These are phyloP conservation scores for Meliscaeva auricollis DNA, from an alignment of 2,888 invertebrate genomes.

Conservation along the genomic window DNA sequence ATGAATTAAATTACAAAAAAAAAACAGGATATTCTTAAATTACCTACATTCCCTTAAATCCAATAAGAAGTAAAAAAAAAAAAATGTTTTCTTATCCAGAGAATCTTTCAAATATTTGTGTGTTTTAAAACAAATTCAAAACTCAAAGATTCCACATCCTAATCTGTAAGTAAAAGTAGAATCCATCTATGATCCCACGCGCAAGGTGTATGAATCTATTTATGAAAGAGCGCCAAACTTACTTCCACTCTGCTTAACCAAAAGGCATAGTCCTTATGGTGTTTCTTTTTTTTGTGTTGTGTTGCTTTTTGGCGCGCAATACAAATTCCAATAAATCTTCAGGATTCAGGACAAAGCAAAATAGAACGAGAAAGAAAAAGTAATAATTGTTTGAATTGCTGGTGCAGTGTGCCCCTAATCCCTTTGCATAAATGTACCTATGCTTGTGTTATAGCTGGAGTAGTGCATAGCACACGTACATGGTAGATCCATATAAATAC, in stretches of 20 bases:
- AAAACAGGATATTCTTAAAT: conserved; percentile 1
- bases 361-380: neutral
- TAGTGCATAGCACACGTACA: conserved; percentile 41
- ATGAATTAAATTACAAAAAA: too few relatives aligned
- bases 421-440: neutral
- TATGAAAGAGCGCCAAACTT: conserved; percentile 61
- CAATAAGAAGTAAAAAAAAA: conserved; percentile 22
- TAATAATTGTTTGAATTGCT: conserved; percentile 30
- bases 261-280: conserved; percentile 36
- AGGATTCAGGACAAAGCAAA: conserved; percentile 39
- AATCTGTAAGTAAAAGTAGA: conserved; percentile 16
- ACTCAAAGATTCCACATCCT: neutral
- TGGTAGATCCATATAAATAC: conserved; percentile 3
- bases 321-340: conserved; percentile 60
- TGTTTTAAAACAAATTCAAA: conserved; percentile 11
- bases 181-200: conserved; percentile 25
- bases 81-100: conserved; percentile 12
- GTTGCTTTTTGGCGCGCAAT: conserved; percentile 73
- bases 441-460: conserved; percentile 40
- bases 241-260: conserved; percentile 21
- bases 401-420: conserved; percentile 53
- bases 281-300: too few relatives aligned
- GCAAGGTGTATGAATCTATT: conserved; percentile 52
- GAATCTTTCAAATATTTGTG: neutral
- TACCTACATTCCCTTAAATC: neutral